Conservation (phyloP, 37 sponge, comb jelly and placozoan species). For the Trichoplax adhaerens region DNA sequence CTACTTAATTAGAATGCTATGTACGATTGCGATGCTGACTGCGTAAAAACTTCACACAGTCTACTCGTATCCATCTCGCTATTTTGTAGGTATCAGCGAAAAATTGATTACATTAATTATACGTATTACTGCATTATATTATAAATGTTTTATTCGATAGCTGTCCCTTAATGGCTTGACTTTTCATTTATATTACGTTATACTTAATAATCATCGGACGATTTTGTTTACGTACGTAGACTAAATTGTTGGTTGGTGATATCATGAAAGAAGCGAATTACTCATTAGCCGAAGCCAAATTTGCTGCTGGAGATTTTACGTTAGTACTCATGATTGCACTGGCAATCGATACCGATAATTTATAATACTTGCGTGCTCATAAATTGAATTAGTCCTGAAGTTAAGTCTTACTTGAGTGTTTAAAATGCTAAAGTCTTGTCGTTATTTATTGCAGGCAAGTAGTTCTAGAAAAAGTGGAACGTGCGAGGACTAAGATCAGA, state of each 20-base stretch:
- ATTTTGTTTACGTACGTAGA: slow-evolving; percentile 15
- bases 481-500: slow-evolving; percentile 72
- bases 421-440: background rate
- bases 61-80: too few relatives aligned
- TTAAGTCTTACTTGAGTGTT: background rate
- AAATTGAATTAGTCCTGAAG: background rate
- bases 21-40: too few relatives aligned
- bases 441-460: slow-evolving; percentile 28
- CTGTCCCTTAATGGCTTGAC: background rate
- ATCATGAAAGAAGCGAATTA: slow-evolving; percentile 88
- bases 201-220: background rate
- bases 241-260: slow-evolving; percentile 77
- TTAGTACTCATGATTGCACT: slow-evolving; percentile 4
- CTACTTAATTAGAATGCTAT: too few relatives aligned
- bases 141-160: too few relatives aligned
- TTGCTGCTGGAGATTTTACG: slow-evolving; percentile 93
- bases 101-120: too few relatives aligned
- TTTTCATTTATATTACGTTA: background rate
- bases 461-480: slow-evolving; percentile 87
- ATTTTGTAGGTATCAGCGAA: too few relatives aligned
- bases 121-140: too few relatives aligned
- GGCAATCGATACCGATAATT: background rate
- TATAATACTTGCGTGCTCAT: background rate
- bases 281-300: slow-evolving; percentile 86
- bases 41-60: too few relatives aligned